Conservation (phyloP, 2,113 vertebrate genomes). For the Clarias magur region DNA sequence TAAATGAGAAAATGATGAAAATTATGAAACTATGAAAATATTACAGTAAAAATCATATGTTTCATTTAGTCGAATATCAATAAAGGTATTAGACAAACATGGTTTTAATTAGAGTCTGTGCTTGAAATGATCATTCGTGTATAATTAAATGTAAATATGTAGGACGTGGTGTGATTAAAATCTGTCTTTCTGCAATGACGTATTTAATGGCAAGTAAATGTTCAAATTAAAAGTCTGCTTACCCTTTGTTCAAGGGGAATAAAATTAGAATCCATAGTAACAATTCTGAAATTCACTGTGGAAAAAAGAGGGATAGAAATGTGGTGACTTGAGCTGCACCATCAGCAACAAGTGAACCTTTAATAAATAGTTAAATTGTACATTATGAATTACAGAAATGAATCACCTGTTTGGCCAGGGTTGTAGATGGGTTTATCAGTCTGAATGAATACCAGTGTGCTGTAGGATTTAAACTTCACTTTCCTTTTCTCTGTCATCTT, state of each 20-base stretch:
- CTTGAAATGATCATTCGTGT: neutral
- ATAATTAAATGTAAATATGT: neutral
- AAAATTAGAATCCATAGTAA: conserved; percentile 47
- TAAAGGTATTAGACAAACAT: neutral
- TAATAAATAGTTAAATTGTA: neutral
- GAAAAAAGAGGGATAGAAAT: neutral
- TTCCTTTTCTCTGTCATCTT: conserved; percentile 54
- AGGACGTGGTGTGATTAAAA: neutral
- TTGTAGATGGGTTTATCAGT: conserved; percentile 72
- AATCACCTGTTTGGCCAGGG: conserved; percentile 71
- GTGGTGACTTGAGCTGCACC: neutral
- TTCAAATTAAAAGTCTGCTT: neutral
- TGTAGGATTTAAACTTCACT: conserved; percentile 57
- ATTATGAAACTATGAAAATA: no score
- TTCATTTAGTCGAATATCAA: neutral
- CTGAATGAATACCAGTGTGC: conserved; percentile 61
- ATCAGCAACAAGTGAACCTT: neutral
- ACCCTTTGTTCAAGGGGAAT: conserved; percentile 44
- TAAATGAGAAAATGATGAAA: neutral
- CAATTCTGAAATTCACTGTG: conserved; percentile 51
- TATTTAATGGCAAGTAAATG: neutral
- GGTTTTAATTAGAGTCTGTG: neutral
- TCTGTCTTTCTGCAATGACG: neutral
- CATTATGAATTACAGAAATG: neutral
- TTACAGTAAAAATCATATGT: no score